Base-by-base conservation (phyloP, 2,113 vertebrate genomes). In the Amazona vittata region DNA sequence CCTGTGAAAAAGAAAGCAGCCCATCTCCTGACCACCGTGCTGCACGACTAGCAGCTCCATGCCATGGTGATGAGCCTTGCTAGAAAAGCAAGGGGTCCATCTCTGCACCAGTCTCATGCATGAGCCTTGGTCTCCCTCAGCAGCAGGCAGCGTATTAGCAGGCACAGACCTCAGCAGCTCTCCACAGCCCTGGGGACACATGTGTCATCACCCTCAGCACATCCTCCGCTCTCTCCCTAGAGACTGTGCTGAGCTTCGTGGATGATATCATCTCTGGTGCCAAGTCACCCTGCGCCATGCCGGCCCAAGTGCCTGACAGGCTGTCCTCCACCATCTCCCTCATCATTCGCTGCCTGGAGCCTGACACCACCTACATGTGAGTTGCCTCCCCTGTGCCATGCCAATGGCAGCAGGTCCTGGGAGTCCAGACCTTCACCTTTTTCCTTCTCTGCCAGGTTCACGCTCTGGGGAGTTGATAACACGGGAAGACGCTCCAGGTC, bases 231-330 rank as follows among this genome's bases (percentile, higher is more conserved):
- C 75, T 89, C 81, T 80, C 87, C 83, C 89, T 97, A 99, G 99
- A 99, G 98, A 99, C 98, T 0, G 98, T 99, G 92, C 95, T 99
- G 98, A 99, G 99, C 96, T 99, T 99, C 3, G 99, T 99, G 91
- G 99, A 99, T 9, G 99, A 99, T 97, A 99, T 99, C 95, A 97
- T 99, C 97, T 99, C 99, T 0, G 99, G 99, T 8, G 99, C 99
- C 75, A 99, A 99, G 98, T 99, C 99, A 20, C 99, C 99, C 0
- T 99, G 99, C 31, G 99, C 99, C 91, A 99, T 99, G 99, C 98
- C 99, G 1, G 99, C 99, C 31, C 99, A 99, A 97, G 99, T 99
- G 83, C 99, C 99, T 6, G 98, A 99, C 98, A 99, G 98, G 19
- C 97, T 99, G 73, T 98, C 99, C 59, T 98, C 98, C 49, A 99